Base-by-base conservation (phyloP, 2,113 vertebrate species). In the Bagarius yarrelli region DNA sequence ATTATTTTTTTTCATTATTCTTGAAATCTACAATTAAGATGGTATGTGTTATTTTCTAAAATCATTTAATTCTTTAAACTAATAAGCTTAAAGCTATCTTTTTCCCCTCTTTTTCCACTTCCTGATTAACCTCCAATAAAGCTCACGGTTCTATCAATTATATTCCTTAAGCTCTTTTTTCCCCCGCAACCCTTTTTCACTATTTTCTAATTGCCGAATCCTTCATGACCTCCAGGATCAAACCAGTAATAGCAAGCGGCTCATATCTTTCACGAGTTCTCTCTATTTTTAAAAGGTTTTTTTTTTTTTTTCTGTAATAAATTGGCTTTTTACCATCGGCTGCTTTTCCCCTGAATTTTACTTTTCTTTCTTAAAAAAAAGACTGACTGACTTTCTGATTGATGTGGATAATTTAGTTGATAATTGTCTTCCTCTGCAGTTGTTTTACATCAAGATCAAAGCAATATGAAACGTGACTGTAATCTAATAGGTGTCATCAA, bases 401-500 rank as follows among this genome's bases (percentile, higher is more conserved):
- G 55, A 82, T 79, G 75, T 71, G 57, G 32, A 71, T 76, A 74
- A 82, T 85, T 84, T 69, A 69, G 74, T 66, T 52, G 77, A 50
- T 50, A 63, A 72, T 69, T 57, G 80, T 80, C 75, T 64, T 53
- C 55, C 60, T 55, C 77, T 21, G 63, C 21, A 44, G 70, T 82
- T 79, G 76, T 85, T 85, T 82, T 85, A 60, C 64, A 66, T 76
- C 16, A 25, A 57, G 50, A 81, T 81, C 59, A 75, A 76, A 81
- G 80, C 67, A 79, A 76, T 85, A 64, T 19, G 27, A 85, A 70
- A 82, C 80, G 71, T 85, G 83, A 85, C 71, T 63, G 76, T 79
- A 67, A 79, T 79, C 80, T 85, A 82, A 85, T 82, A n/a, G 63
- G 56, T 57, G 59, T 79, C 76, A 82, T 82, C 77, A 82, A 77